phyloP scores from a whole-genome alignment of 2,888 invertebrate genomes.

The Tenthredo livida region DNA sequence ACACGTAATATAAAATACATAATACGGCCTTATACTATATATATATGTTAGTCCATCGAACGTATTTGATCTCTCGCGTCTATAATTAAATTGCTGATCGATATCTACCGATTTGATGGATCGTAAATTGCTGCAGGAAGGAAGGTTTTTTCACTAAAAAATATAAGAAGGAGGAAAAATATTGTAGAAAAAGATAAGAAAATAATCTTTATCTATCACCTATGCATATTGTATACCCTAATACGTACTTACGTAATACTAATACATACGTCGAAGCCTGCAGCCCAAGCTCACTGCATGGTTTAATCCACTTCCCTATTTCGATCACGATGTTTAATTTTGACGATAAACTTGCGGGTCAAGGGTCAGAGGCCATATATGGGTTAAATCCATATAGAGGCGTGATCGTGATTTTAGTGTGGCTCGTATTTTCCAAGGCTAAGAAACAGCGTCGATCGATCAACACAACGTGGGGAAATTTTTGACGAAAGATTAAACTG shows the following conservation, averaged over 20 bases:
- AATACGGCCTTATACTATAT: background rate
- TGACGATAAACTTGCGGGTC: slow-evolving; percentile 1
- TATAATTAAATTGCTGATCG: slow-evolving; percentile 52
- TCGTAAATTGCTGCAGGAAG: slow-evolving; percentile 36
- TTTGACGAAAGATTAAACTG: background rate
- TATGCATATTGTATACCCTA: background rate
- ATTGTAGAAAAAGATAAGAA: background rate
- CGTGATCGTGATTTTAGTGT: background rate
- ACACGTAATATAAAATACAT: slow-evolving; percentile 31
- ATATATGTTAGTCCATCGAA: background rate
- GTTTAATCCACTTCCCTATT: slow-evolving; percentile 21
- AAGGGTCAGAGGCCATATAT: background rate
- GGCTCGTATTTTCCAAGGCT: background rate
- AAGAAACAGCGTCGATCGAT: background rate
- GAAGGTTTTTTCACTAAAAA: slow-evolving; percentile 10
- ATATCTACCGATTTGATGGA: slow-evolving; percentile 47
- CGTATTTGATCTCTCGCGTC: slow-evolving; percentile 38
- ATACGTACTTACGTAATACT: background rate
- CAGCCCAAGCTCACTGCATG: background rate
- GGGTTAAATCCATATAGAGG: slow-evolving; percentile 18
- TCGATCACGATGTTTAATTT: slow-evolving; percentile 4
- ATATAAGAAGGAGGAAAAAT: background rate
- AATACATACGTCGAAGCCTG: slow-evolving; percentile 11
- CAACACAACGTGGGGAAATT: too few species aligned
- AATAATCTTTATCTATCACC: slow-evolving; percentile 30